Conservation (phyloP, 2,888 invertebrate genomes). For the Suillia variegata region DNA sequence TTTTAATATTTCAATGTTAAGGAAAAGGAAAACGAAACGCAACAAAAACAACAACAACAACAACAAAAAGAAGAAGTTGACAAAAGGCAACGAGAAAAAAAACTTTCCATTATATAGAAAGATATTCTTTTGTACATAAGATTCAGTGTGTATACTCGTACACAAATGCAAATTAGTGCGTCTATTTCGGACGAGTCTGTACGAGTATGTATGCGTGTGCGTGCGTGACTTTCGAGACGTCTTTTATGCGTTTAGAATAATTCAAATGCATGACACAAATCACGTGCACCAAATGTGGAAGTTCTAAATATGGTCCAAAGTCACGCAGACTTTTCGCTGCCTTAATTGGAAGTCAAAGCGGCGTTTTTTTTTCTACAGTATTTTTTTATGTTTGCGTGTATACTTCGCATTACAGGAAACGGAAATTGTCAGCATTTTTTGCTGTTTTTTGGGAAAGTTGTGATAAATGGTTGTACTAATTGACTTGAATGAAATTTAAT, state of each 20-base stretch:
- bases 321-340: background rate
- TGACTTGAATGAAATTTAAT: background rate
- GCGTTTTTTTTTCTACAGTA: too few relatives aligned
- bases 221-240: background rate
- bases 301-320: background rate
- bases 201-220: background rate
- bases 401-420: too few relatives aligned
- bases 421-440: background rate
- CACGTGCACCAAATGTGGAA: background rate
- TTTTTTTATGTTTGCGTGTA: too few relatives aligned
- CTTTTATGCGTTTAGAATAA: background rate
- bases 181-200: too few relatives aligned
- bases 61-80: background rate
- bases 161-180: too few relatives aligned
- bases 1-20: background rate
- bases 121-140: too few relatives aligned
- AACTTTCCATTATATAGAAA: background rate
- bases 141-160: background rate
- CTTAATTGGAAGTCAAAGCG: too few relatives aligned
- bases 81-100: background rate
- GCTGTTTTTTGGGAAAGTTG: background rate
- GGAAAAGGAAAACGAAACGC: background rate
- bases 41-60: conserved; percentile 1
- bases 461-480: background rate
- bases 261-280: background rate